Conservation (phyloP, 2,113 vertebrate species). For the Hippotragus niger region DNA sequence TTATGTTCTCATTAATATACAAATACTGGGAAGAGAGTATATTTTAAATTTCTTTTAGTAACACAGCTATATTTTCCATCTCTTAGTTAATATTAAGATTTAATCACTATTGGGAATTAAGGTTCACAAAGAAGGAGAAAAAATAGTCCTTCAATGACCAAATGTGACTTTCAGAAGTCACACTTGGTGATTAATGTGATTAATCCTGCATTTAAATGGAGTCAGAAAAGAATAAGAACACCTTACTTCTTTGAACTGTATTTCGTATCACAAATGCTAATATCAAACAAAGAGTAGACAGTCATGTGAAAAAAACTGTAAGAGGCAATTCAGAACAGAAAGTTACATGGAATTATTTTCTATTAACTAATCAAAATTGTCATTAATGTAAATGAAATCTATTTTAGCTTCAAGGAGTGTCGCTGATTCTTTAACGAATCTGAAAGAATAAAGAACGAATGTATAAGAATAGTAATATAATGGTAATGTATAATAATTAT, state of each 20-base stretch:
- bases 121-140: background rate
- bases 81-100: background rate
- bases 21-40: background rate
- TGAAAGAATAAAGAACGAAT: constrained; percentile 62
- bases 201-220: background rate
- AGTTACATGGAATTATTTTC: constrained; percentile 70
- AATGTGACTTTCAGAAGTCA: background rate
- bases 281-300: constrained; percentile 16
- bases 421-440: constrained; percentile 68
- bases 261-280: background rate
- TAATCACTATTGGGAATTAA: constrained; percentile 13
- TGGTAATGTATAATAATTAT: constrained; percentile 76
- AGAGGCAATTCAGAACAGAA: constrained; percentile 63
- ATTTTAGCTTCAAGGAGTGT: constrained; percentile 75
- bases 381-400: constrained; percentile 79
- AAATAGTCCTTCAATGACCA: background rate
- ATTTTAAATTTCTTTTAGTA: background rate
- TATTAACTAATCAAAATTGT: constrained; percentile 74
- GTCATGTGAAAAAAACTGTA: constrained; percentile 61
- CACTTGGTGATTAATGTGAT: background rate
- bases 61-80: background rate
- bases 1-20: background rate
- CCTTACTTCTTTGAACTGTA: background rate
- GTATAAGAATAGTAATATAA: constrained; percentile 71
- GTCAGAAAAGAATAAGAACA: background rate